Percentiles rank a stretch among this genome's conserved stretches.
Evolutionary conservation across 1,140 invertebrate species (phyloP).

Genomic region (Nasonia giraulti): DNA sequence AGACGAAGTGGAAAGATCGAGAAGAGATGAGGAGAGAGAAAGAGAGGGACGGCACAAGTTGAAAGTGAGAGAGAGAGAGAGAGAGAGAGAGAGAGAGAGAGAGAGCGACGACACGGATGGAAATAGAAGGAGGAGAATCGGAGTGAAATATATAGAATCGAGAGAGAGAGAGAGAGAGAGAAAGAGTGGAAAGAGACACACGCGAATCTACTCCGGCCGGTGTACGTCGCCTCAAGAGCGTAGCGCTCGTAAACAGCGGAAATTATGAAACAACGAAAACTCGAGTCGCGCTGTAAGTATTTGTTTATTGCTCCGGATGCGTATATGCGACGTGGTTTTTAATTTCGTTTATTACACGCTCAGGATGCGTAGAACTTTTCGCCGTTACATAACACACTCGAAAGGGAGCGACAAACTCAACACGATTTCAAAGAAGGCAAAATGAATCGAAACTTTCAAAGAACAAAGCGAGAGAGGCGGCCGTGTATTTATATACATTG

Average conservation of each 20-base stretch:
- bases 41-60: background rate
- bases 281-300: background rate
- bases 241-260: background rate
- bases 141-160: background rate
- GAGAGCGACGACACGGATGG: background rate
- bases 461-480: background rate
- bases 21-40: conserved; percentile 8
- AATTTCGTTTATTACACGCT: too few species aligned
- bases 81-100: background rate
- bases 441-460: too few species aligned
- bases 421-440: conserved; percentile 58
- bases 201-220: too few species aligned
- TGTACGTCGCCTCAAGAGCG: too few species aligned
- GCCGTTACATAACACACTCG: too few species aligned
- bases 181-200: too few species aligned
- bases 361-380: background rate
- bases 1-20: conserved; percentile 16
- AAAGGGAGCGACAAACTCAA: background rate
- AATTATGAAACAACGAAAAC: background rate
- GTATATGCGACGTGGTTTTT: too few species aligned
- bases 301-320: too few species aligned
- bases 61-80: background rate
- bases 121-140: conserved; percentile 17
- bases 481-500: conserved; percentile 55
- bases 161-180: background rate